Conservation (phyloP, 1,140 invertebrate genomes). For the Rhizoglyphus robini region DNA sequence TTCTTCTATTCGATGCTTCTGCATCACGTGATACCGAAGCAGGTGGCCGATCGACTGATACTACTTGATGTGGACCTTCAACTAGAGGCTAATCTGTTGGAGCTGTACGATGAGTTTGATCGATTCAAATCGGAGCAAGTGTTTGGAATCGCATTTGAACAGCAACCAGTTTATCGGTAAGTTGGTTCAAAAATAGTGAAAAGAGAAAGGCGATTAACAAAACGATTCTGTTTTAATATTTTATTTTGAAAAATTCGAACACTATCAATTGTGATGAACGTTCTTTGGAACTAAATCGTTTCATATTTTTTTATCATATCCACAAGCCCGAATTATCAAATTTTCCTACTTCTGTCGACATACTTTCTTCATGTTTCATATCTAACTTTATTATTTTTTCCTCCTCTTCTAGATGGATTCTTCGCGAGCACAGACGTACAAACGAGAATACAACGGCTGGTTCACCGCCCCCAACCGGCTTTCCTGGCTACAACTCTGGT, state of each 20-base stretch:
- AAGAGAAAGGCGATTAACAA: too few species aligned
- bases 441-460: conserved; percentile 45
- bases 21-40: conserved; percentile 48
- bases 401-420: conserved; percentile 43
- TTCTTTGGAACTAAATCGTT: too few species aligned
- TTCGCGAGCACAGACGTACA: conserved; percentile 50
- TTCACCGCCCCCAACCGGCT: conserved; percentile 35
- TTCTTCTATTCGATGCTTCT: conserved; percentile 66
- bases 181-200: too few species aligned
- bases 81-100: conserved; percentile 51
- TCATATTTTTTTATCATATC: too few species aligned
- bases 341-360: too few species aligned
- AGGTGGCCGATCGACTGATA: conserved; percentile 41
- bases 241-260: too few species aligned
- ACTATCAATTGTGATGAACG: too few species aligned
- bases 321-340: too few species aligned
- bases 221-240: too few species aligned
- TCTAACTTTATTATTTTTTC: too few species aligned
- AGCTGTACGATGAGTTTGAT: conserved; percentile 53
- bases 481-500: conserved; percentile 59
- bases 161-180: conserved; percentile 60
- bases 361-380: too few species aligned
- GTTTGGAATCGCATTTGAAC: conserved; percentile 59
- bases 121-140: conserved; percentile 44
- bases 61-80: conserved; percentile 66